Percentiles rank a stretch among this genome's conserved stretches.
Evolutionary conservation across 2,113 vertebrate species (phyloP).

Genomic region (Gymnarchus niloticus): DNA sequence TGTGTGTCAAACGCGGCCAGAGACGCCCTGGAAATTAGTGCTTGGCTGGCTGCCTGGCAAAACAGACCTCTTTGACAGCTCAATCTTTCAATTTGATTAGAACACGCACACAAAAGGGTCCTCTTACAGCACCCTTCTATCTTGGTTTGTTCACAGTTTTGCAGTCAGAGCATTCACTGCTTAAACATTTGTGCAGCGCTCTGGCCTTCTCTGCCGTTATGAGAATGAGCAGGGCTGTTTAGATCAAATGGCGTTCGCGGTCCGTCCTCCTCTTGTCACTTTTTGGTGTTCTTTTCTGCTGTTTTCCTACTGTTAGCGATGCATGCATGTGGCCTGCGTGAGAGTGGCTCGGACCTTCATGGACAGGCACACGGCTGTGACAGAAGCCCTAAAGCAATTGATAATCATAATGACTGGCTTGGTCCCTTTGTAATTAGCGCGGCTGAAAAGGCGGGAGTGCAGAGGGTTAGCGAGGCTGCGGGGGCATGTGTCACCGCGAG

Average conservation of each 20-base stretch:
- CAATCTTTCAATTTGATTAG: constrained; percentile 59
- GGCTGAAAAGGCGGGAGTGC: neutral
- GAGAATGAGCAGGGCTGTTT: neutral
- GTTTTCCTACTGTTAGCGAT: neutral
- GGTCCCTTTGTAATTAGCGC: constrained; percentile 15
- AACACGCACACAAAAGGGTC: constrained; percentile 44
- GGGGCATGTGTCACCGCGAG: neutral
- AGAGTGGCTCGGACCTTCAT: neutral
- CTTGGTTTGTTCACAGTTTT: neutral
- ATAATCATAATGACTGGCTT: neutral
- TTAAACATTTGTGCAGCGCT: neutral
- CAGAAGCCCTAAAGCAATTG: neutral
- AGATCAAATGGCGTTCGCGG: neutral
- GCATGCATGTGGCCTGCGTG: neutral
- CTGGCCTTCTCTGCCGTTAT: neutral
- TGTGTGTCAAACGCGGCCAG: constrained; percentile 43
- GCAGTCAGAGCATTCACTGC: neutral
- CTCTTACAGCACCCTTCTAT: neutral
- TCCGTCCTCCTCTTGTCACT: neutral
- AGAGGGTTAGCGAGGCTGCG: neutral
- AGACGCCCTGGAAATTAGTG: constrained; percentile 45
- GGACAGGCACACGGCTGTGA: neutral
- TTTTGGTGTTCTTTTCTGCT: neutral
- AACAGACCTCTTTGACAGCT: constrained; percentile 59
- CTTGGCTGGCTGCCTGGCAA: constrained; percentile 55